phyloP scores from a whole-genome alignment of 1,140 invertebrate genomes.

The Philopotamus ludificatus region DNA sequence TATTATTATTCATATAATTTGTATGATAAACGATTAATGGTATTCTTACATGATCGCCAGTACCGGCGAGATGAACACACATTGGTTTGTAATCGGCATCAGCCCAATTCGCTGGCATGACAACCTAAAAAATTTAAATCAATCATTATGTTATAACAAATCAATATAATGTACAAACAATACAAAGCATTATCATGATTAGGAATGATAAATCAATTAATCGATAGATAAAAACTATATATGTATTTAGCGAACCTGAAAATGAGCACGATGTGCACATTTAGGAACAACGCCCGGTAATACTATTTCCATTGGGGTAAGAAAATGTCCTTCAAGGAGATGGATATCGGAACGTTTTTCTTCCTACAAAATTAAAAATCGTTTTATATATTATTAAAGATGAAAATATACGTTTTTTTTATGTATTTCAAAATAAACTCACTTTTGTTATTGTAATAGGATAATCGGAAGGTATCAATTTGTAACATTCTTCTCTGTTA shows the following conservation, averaged over 20 bases:
- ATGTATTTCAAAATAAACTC: conserved; percentile 43
- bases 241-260: conserved; percentile 53
- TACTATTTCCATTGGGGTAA: conserved; percentile 79
- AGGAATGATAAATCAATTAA: background rate
- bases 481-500: conserved; percentile 77
- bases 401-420: conserved; percentile 13
- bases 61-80: conserved; percentile 93
- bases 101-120: conserved; percentile 81
- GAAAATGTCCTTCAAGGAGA: conserved; percentile 84
- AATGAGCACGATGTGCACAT: conserved; percentile 77
- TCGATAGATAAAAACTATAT: background rate
- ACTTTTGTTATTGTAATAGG: conserved; percentile 89
- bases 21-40: background rate
- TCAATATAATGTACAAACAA: background rate
- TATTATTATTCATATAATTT: background rate
- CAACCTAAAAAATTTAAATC: conserved; percentile 59
- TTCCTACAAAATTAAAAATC: conserved; percentile 61
- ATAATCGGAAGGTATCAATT: conserved; percentile 79
- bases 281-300: conserved; percentile 85
- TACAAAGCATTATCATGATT: no score
- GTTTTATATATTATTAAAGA: background rate
- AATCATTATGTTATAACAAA: background rate
- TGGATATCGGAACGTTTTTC: conserved; percentile 72
- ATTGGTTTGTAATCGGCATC: conserved; percentile 73
- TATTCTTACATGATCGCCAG: conserved; percentile 91